Evolutionary conservation across 2,113 vertebrate genomes (phyloP).

Genomic region (Labrus mixtus): DNA sequence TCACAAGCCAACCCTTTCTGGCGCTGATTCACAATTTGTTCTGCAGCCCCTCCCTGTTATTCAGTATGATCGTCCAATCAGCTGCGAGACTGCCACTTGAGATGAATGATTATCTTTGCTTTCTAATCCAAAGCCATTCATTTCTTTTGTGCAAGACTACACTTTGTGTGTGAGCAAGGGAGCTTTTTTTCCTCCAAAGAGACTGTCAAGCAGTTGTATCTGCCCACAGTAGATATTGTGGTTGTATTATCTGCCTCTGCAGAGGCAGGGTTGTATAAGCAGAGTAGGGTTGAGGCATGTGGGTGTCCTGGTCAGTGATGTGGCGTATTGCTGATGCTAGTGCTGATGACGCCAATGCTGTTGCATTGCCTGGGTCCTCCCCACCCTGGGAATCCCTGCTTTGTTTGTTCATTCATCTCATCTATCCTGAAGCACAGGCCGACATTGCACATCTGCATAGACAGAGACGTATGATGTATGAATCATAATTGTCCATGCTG

Average conservation of each 20-base stretch:
- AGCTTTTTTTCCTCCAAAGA: constrained; percentile 2
- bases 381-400: constrained; percentile 80
- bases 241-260: constrained; percentile 30
- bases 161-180: neutral
- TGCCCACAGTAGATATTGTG: constrained; percentile 3
- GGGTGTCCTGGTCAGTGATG: constrained; percentile 75
- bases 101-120: constrained; percentile 33
- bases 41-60: constrained; percentile 32
- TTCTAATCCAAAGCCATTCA: constrained; percentile 37
- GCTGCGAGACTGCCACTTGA: constrained; percentile 22
- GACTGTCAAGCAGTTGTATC: constrained; percentile 16
- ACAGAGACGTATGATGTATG: neutral
- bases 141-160: constrained; percentile 21
- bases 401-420: constrained; percentile 46
- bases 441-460: neutral
- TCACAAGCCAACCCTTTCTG: constrained; percentile 61
- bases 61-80: constrained; percentile 20
- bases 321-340: constrained; percentile 60
- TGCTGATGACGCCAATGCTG: constrained; percentile 75
- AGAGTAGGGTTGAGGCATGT: constrained; percentile 47
- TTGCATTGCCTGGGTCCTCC: constrained; percentile 74
- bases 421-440: constrained; percentile 42
- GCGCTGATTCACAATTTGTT: constrained; percentile 46
- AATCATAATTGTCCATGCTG: constrained; percentile 1
- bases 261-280: constrained; percentile 55